A percentile compares a stretch with the other conserved stretches of the same genome.
Evolutionary conservation across 2,113 vertebrate genomes (phyloP).

Genomic region (Asarcornis scutulata): DNA sequence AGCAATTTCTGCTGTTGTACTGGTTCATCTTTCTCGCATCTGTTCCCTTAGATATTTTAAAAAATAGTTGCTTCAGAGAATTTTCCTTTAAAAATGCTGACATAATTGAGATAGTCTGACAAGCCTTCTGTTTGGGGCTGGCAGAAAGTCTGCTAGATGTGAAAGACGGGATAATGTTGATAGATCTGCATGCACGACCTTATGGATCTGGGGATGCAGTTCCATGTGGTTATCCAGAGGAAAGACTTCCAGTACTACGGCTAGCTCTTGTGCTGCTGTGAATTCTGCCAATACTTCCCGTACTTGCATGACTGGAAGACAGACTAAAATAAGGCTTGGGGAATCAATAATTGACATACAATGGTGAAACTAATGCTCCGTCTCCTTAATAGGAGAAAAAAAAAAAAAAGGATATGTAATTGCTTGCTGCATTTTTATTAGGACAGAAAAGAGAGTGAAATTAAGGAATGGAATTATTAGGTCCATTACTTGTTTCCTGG

Average conservation of each 20-base stretch:
- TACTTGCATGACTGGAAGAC: neutral
- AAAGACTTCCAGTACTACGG: neutral
- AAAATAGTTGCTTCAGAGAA: neutral
- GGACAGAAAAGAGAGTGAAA: neutral
- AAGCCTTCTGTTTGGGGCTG: neutral
- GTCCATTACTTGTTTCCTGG: neutral
- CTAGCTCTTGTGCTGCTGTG: neutral
- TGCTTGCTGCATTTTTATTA: neutral
- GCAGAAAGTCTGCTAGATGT: neutral
- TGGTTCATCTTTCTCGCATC: conserved; percentile 1
- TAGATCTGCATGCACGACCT: neutral
- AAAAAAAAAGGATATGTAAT: neutral
- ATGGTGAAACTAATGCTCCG: neutral
- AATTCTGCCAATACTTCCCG: neutral
- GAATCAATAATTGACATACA: neutral
- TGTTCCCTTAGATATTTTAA: neutral
- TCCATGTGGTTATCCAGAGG: neutral
- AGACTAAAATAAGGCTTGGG: neutral
- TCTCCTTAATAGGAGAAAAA: neutral
- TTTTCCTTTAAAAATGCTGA: conserved; percentile 22
- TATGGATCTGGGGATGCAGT: neutral
- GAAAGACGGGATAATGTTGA: neutral
- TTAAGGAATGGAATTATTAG: neutral
- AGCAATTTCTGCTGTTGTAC: neutral
- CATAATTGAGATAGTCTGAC: neutral